Evolutionary conservation across 1,140 invertebrate genomes (phyloP).

Genomic region (Halictus rubicundus): DNA sequence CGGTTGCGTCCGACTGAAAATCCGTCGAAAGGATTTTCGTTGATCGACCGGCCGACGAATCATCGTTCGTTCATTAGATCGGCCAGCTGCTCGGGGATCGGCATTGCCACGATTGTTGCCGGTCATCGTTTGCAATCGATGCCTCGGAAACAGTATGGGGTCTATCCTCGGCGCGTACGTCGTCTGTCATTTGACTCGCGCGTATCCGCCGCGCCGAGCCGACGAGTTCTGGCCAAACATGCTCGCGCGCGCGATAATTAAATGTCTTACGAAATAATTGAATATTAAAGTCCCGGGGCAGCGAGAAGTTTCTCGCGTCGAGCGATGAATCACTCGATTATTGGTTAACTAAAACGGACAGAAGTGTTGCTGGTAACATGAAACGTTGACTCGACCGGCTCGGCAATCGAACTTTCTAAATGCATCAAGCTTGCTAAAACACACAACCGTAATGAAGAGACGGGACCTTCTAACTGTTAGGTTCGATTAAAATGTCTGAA

Average conservation of each 20-base stretch:
- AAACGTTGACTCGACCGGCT: not conserved
- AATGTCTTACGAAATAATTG: constrained; percentile 29
- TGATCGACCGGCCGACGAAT: constrained; percentile 32
- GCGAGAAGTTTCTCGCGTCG: not conserved
- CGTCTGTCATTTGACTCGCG: not conserved
- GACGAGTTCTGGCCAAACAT: not conserved
- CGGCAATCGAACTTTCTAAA: not conserved
- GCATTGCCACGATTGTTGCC: constrained; percentile 59
- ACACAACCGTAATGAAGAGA: not conserved
- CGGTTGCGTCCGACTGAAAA: too few species aligned
- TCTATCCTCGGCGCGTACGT: constrained; percentile 17
- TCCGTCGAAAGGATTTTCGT: too few species aligned
- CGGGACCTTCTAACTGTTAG: not conserved
- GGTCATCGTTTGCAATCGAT: constrained; percentile 67
- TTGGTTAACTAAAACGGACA: constrained; percentile 6
- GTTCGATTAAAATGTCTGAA: not conserved
- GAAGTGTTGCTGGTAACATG: not conserved
- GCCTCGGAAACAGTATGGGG: constrained; percentile 55
- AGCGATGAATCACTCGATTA: constrained; percentile 3
- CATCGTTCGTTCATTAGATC: constrained; percentile 61
- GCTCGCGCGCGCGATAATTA: constrained; percentile 12
- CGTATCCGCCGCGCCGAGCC: not conserved
- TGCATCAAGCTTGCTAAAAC: too few species aligned
- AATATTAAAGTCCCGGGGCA: constrained; percentile 1
- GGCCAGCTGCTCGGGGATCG: constrained; percentile 57